phyloP scores from a whole-genome alignment of 37 sponge, comb jelly and placozoan species.

The Diacarnus erythraeanus region DNA sequence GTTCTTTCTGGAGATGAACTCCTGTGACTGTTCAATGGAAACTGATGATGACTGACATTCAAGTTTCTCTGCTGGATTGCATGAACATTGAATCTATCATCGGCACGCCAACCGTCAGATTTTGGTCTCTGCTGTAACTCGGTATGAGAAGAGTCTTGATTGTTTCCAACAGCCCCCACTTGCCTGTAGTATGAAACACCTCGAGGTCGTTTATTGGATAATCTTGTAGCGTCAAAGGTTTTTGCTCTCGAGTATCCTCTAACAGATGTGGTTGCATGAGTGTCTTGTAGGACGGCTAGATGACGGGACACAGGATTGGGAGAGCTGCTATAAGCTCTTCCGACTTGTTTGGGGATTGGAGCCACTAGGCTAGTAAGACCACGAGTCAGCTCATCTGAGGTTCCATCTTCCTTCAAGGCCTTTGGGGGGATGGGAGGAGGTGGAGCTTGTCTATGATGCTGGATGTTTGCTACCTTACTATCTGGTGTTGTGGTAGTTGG shows the following conservation, averaged over 20 bases:
- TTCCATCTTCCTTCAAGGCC: background rate
- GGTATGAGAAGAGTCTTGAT: no score
- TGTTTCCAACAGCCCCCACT: no score
- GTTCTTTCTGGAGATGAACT: background rate
- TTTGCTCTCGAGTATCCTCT: background rate
- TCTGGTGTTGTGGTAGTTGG: background rate
- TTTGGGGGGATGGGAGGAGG: constrained; percentile 1
- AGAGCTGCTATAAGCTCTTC: background rate
- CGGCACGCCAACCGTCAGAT: background rate
- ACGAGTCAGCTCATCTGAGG: background rate
- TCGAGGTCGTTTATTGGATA: no score
- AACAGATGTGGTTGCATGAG: background rate
- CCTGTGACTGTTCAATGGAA: background rate
- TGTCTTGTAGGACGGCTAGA: background rate
- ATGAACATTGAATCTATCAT: background rate
- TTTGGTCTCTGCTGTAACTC: background rate
- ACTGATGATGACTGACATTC: no score
- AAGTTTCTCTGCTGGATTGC: background rate
- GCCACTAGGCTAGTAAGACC: background rate
- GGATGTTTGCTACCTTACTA: background rate
- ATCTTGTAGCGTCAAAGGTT: background rate
- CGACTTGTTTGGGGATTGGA: background rate
- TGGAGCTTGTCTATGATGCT: background rate
- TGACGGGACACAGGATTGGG: background rate
- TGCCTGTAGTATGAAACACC: background rate